Conservation (phyloP, 2,113 vertebrate genomes). For the Gavialis gangeticus region DNA sequence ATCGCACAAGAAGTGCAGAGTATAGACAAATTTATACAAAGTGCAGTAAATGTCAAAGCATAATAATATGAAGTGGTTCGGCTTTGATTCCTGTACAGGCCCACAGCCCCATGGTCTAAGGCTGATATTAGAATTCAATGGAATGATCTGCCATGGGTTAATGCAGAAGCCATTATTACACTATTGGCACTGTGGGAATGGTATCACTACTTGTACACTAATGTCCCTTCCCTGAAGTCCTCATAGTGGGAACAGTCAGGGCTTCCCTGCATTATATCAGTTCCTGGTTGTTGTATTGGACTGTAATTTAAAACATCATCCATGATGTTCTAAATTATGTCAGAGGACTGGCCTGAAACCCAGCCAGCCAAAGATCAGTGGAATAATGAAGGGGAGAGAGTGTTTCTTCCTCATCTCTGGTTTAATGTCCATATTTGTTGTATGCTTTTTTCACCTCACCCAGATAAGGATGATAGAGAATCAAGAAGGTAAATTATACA, state of each 20-base stretch:
- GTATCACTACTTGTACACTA: not conserved
- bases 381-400: not conserved
- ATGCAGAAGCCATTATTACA: not conserved
- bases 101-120: not conserved
- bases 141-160: not conserved
- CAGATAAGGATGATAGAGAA: too few relatives aligned
- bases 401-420: too few relatives aligned
- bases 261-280: not conserved
- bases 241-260: accelerated
- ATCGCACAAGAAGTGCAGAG: accelerated
- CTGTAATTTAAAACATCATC: not conserved
- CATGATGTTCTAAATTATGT: not conserved
- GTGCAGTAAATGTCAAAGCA: not conserved
- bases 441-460: not conserved
- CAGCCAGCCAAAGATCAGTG: not conserved
- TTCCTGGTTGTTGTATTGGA: not conserved
- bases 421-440: not conserved
- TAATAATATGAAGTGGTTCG: accelerated
- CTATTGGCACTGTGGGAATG: not conserved
- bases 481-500: too few relatives aligned
- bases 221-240: not conserved
- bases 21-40: not conserved
- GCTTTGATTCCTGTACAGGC: not conserved
- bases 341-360: not conserved
- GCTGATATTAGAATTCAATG: not conserved